These are phyloP conservation scores for Ruditapes philippinarum DNA, from an alignment of 1,140 invertebrate genomes.

Conservation along the genomic window DNA sequence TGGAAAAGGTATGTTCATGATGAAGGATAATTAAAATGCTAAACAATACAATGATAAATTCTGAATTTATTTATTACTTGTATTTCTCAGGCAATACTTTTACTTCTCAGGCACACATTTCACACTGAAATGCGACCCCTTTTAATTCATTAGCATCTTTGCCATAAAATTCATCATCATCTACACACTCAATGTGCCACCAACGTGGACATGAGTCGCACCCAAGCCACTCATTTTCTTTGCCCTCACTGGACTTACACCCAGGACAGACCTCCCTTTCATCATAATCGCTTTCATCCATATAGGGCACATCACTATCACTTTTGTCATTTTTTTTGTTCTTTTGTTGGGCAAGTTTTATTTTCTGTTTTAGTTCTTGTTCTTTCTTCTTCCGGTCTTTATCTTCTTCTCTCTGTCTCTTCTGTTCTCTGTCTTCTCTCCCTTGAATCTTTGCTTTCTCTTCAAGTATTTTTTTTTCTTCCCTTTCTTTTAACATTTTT, in stretches of 20 bases:
- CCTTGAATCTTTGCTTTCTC: neutral
- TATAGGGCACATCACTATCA: neutral
- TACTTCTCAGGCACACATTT: no score
- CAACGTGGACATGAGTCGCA: neutral
- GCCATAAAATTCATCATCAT: no score
- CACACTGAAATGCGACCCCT: no score
- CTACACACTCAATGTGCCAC: slow-evolving; percentile 13
- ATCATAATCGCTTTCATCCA: neutral
- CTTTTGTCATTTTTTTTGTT: neutral
- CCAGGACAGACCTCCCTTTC: neutral
- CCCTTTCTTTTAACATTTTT: neutral
- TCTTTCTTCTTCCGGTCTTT: neutral
- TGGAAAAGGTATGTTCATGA: no score
- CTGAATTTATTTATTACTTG: no score
- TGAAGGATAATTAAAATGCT: no score
- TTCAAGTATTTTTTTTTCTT: neutral
- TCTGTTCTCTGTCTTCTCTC: slow-evolving; percentile 16
- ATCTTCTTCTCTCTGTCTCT: neutral
- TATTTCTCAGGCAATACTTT: no score
- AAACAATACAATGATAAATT: no score
- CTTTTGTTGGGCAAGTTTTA: no score
- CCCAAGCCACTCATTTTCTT: neutral
- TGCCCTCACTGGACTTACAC: neutral
- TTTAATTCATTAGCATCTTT: no score
- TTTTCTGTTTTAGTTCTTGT: neutral